These are phyloP conservation scores for Astropecten irregularis DNA, from an alignment of 53 echinoderm and acorn worm species.

Conservation along the genomic window DNA sequence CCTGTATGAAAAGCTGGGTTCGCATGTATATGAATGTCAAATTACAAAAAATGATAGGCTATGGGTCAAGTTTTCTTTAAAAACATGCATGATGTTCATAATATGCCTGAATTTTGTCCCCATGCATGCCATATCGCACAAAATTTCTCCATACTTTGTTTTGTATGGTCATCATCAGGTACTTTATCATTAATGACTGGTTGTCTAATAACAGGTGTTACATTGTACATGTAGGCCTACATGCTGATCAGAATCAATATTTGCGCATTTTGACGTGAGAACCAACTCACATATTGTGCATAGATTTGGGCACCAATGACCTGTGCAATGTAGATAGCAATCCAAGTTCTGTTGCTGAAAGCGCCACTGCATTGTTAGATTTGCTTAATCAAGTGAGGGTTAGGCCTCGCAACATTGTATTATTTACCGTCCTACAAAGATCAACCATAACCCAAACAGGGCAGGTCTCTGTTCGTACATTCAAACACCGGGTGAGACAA, in stretches of 20 bases:
- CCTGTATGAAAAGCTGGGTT: too few species aligned
- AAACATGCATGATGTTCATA: too few species aligned
- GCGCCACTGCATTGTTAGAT: neutral
- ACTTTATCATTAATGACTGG: too few species aligned
- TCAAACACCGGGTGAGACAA: constrained; percentile 4
- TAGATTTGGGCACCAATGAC: constrained; percentile 3
- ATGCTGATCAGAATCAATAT: neutral
- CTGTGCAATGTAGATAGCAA: neutral
- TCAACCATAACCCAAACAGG: neutral
- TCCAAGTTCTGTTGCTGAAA: neutral
- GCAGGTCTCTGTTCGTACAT: neutral
- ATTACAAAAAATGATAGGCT: too few species aligned
- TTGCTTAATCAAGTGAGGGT: neutral
- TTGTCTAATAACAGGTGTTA: too few species aligned
- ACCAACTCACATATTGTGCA: neutral
- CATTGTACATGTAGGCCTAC: too few species aligned
- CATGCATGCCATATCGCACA: too few species aligned
- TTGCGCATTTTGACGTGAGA: neutral
- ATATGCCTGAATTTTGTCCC: too few species aligned
- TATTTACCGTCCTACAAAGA: neutral
- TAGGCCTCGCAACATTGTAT: neutral
- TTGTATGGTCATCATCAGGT: too few species aligned
- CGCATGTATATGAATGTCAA: too few species aligned
- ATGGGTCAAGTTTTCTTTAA: too few species aligned
- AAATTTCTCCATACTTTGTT: too few species aligned